phyloP scores from a whole-genome alignment of 2,113 vertebrate genomes.

The Catharus fuscescens region DNA sequence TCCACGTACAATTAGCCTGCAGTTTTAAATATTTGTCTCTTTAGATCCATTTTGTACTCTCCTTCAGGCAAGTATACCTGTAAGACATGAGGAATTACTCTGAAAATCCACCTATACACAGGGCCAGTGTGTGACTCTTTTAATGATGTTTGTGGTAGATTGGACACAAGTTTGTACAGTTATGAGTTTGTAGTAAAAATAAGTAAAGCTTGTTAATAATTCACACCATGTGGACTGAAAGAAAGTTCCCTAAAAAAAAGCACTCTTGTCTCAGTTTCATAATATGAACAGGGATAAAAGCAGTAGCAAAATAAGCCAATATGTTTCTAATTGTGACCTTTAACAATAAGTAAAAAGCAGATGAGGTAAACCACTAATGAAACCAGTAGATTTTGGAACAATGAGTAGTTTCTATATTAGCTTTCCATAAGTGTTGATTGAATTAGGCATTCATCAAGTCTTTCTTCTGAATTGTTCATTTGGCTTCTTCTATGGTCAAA shows the following conservation, averaged over 20 bases:
- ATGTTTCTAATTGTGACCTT: slow-evolving; percentile 69
- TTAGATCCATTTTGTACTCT: not conserved
- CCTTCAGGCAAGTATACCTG: not conserved
- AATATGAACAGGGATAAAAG: not conserved
- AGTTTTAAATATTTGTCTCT: not conserved
- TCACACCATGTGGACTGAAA: not conserved
- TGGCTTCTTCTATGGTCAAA: not conserved
- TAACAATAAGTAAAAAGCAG: slow-evolving; percentile 15
- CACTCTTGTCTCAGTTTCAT: slow-evolving; percentile 3
- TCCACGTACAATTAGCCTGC: not conserved
- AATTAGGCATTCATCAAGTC: not conserved
- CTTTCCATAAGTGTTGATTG: slow-evolving; percentile 42
- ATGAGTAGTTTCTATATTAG: slow-evolving; percentile 19
- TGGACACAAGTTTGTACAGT: not conserved
- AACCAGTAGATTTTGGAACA: slow-evolving; percentile 54
- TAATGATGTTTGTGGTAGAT: not conserved
- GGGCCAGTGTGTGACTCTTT: not conserved
- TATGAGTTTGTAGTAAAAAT: not conserved
- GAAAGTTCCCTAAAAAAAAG: slow-evolving; percentile 23
- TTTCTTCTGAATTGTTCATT: not conserved
- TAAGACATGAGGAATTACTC: not conserved
- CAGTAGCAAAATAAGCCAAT: slow-evolving; percentile 56
- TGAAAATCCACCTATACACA: not conserved
- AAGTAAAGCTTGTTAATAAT: slow-evolving; percentile 40
- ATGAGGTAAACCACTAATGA: slow-evolving; percentile 63